phyloP scores from a whole-genome alignment of 2,797 vertebrate species.

The Microctenopoma lineatum region DNA sequence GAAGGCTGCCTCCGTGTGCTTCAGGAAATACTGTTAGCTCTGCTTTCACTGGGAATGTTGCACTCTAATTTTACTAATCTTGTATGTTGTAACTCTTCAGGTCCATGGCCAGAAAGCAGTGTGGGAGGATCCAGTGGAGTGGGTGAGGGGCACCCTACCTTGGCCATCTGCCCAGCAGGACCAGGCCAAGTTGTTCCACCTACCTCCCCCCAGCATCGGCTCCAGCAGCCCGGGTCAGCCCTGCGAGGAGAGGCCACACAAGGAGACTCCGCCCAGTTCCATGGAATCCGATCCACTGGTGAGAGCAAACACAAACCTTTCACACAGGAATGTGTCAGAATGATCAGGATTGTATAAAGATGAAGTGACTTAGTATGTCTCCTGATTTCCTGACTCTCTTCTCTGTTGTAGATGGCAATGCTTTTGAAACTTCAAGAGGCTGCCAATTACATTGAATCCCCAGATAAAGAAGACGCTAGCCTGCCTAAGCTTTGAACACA shows the following conservation, averaged over 20 bases:
- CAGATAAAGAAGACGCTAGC: slow-evolving; percentile 92
- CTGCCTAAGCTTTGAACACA: slow-evolving; percentile 83
- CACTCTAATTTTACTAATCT: slow-evolving; percentile 29
- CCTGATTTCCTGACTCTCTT: slow-evolving; percentile 29
- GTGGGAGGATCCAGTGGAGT: slow-evolving; percentile 99
- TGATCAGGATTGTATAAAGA: not conserved
- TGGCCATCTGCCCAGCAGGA: slow-evolving; percentile 98
- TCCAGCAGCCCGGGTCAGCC: slow-evolving; percentile 88
- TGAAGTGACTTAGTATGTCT: not conserved
- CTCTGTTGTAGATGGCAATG: slow-evolving; percentile 94
- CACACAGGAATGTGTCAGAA: not conserved
- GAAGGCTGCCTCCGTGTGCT: not conserved
- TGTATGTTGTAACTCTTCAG: slow-evolving; percentile 74
- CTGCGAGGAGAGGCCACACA: slow-evolving; percentile 88
- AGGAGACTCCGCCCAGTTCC: slow-evolving; percentile 94
- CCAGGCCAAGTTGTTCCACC: slow-evolving; percentile 96
- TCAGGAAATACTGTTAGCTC: not conserved
- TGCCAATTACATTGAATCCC: slow-evolving; percentile 98
- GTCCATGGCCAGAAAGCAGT: slow-evolving; percentile 95
- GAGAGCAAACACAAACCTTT: slow-evolving; percentile 23
- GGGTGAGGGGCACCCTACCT: slow-evolving; percentile 97
- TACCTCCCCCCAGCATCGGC: slow-evolving; percentile 91
- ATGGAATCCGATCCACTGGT: slow-evolving; percentile 97
- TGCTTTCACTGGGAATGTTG: slow-evolving; percentile 21
- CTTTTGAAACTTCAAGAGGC: slow-evolving; percentile 98